These are phyloP conservation scores for Arizona elegans DNA, from an alignment of 2,113 vertebrate species.

Conservation along the genomic window DNA sequence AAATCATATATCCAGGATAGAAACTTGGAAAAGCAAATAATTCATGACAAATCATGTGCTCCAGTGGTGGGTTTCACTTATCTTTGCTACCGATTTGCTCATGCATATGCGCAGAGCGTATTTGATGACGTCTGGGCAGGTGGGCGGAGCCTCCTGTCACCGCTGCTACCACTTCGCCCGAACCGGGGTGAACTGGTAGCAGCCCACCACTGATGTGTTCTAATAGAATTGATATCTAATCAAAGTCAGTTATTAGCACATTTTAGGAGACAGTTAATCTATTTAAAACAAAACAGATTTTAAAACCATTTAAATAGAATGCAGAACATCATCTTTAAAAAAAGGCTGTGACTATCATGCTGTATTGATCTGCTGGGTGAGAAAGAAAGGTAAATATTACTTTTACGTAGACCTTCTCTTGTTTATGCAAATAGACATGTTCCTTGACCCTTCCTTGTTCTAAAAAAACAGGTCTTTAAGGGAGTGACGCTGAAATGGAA, in stretches of 20 bases:
- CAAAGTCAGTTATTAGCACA: not conserved
- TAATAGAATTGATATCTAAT: not conserved
- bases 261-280: not conserved
- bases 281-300: not conserved
- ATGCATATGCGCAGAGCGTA: too few species aligned
- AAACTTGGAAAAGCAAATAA: not conserved
- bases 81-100: too few species aligned
- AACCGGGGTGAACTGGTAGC: too few species aligned
- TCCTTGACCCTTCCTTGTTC: not conserved
- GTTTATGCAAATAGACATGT: not conserved
- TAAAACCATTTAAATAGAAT: not conserved
- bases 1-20: not conserved
- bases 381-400: not conserved
- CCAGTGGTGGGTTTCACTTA: too few species aligned
- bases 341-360: not conserved
- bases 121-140: too few species aligned
- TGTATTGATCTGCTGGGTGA: not conserved
- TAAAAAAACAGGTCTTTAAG: not conserved
- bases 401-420: not conserved
- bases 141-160: too few species aligned
- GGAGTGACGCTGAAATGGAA: not conserved
- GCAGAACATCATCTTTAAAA: not conserved
- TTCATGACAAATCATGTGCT: not conserved
- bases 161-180: too few species aligned
- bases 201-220: too few species aligned